Base-by-base conservation (phyloP, 2,113 vertebrate genomes). In the Sula dactylatra region DNA sequence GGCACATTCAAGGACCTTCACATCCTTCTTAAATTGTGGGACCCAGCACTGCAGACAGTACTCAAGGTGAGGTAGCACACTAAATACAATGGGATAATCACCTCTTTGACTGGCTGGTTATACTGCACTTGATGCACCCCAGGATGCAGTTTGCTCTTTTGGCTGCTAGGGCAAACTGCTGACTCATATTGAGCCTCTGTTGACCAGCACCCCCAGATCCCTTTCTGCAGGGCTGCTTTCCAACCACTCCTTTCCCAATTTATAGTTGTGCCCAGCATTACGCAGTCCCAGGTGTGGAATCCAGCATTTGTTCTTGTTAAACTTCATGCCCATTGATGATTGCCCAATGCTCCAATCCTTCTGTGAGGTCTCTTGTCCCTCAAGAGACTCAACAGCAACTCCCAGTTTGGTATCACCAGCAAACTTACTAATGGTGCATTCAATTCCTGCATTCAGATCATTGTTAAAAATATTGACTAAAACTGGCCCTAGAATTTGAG, bases 61-160 rank as follows among this genome's bases (percentile, higher is more conserved):
- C 16, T 29, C 22, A 2, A 77, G 6, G 6, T 27, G 34, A 27
- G 26, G 27, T 13, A 0, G 1, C 18, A 72, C 19, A 2, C 29
- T 49, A 17, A 59, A 70, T 40, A 34, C 27, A 61, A 24, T 0
- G 1, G 31, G 36, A 71, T 32, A 32, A 74, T 32, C 9, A 6
- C 17, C 12, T 19, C 13, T 25, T 36, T 22, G 21, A 34, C 13
- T 0, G 1, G 8, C 22, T 27, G 18, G 14, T 61, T n/a, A 11
- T 8, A 8, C 20, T 44, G 26, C 32, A 15, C n/a, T 45, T 34
- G 31, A 54, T 26, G 21, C 38, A 50, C 6, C 26, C 34, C 29
- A 47, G 71, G n/a, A 11, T 49, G 29, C 1, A 0, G 14, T 49
- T 34, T 34, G 29, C 16, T 24, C 10, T 32, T 6, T 36, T 25